phyloP scores from a whole-genome alignment of 2,797 vertebrate genomes.

The Lagocephalus sceleratus region DNA sequence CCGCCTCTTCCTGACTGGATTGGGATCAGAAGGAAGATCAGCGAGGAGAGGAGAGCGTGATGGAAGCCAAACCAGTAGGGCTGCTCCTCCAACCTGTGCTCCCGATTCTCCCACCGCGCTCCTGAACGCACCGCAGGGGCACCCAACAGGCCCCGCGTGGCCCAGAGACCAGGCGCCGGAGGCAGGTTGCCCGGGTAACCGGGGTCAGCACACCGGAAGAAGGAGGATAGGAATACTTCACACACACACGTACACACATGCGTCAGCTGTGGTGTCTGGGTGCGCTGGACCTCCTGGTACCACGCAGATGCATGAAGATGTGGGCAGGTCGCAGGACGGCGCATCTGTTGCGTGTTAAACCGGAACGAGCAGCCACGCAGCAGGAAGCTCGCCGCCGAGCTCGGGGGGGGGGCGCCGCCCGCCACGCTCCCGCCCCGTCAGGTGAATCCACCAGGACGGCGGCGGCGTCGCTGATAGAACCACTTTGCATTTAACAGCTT shows the following conservation, averaged over 20 bases:
- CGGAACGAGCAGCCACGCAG: constrained; percentile 4
- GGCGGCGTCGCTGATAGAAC: not conserved
- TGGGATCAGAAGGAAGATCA: constrained; percentile 26
- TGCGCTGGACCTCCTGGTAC: constrained; percentile 5
- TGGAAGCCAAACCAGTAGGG: constrained; percentile 26
- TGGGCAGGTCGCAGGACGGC: not conserved
- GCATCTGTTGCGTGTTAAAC: constrained; percentile 40
- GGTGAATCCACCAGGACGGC: not conserved
- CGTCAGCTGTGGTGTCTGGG: constrained; percentile 13
- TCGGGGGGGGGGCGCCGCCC: constrained; percentile 4
- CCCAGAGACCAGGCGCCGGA: no score
- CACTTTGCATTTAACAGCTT: not conserved
- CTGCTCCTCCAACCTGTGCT: not conserved
- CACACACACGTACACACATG: no score
- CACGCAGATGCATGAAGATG: no score
- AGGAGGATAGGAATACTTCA: no score
- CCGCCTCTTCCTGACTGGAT: constrained; percentile 39
- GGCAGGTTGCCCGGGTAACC: no score
- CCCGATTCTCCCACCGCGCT: not conserved
- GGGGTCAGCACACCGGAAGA: no score
- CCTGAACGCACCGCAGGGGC: not conserved
- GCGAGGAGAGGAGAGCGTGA: constrained; percentile 8
- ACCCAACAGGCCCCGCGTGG: no score
- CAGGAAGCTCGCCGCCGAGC: not conserved
- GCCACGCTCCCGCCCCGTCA: no score